Evolutionary conservation across 2,888 invertebrate genomes (phyloP).

Genomic region (Ashinkailepas kermadecensis): DNA sequence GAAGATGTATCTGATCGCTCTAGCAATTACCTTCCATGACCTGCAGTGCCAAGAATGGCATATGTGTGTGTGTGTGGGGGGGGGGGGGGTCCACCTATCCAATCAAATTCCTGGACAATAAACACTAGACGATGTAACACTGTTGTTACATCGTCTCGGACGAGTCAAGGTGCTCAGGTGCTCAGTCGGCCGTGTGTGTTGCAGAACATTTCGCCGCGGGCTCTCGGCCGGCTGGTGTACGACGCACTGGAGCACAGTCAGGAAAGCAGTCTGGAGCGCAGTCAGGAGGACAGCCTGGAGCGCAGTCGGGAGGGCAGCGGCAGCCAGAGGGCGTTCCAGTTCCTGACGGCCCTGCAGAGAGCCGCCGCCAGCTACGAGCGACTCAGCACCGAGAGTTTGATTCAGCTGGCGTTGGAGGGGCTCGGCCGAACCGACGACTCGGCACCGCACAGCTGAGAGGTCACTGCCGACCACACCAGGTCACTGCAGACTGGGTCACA

Average conservation of each 20-base stretch:
- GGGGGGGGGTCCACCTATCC: too few species aligned
- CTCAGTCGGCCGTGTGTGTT: background rate
- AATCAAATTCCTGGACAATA: too few species aligned
- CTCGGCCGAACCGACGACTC: background rate
- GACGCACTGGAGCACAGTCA: background rate
- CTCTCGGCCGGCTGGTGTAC: conserved; percentile 10
- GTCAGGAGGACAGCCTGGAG: background rate
- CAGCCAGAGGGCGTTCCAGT: background rate
- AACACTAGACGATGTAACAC: background rate
- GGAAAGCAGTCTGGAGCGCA: background rate
- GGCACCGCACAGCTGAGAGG: too few species aligned
- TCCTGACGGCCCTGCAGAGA: background rate
- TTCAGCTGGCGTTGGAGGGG: conserved; percentile 15
- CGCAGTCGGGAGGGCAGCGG: background rate
- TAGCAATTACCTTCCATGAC: too few species aligned
- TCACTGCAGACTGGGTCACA: too few species aligned
- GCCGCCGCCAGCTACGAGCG: conserved; percentile 6
- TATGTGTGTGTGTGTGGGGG: too few species aligned
- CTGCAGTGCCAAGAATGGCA: too few species aligned
- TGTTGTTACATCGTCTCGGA: too few species aligned
- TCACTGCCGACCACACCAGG: too few species aligned
- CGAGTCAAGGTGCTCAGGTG: too few species aligned
- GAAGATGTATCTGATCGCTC: too few species aligned
- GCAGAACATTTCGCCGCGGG: conserved; percentile 8
- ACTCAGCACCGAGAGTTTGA: conserved; percentile 7